Conservation (phyloP, 2,113 vertebrate genomes). For the Furnarius figulus region DNA sequence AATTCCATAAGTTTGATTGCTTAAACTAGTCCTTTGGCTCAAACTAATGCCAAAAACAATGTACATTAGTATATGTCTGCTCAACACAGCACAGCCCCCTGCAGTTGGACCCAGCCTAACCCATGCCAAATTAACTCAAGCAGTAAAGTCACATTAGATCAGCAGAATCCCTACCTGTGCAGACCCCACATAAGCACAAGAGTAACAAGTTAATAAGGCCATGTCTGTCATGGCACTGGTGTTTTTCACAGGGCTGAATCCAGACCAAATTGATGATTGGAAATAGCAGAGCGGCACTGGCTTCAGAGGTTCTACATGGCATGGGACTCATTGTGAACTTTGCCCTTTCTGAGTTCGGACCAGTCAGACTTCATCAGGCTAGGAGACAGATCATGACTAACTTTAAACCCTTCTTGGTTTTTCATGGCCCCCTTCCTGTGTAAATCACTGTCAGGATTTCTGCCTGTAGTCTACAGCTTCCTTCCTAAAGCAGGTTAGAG, state of each 20-base stretch:
- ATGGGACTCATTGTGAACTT: not conserved
- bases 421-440: accelerated
- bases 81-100: accelerated
- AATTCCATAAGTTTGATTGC: not conserved
- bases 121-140: not conserved
- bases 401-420: not conserved
- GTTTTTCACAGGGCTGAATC: not conserved
- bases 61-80: not conserved
- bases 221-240: not conserved
- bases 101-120: not conserved
- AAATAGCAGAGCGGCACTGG: not conserved
- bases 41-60: not conserved
- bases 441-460: not conserved
- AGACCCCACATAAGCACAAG: not conserved
- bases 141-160: not conserved
- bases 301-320: not conserved
- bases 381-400: not conserved
- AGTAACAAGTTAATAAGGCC: not conserved
- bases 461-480: not conserved
- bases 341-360: not conserved
- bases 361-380: not conserved
- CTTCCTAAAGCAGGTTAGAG: not conserved
- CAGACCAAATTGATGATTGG: not conserved
- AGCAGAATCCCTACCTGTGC: not conserved
- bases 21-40: not conserved